Conservation (phyloP, 2,797 vertebrate species). For the Garrulus glandarius region DNA sequence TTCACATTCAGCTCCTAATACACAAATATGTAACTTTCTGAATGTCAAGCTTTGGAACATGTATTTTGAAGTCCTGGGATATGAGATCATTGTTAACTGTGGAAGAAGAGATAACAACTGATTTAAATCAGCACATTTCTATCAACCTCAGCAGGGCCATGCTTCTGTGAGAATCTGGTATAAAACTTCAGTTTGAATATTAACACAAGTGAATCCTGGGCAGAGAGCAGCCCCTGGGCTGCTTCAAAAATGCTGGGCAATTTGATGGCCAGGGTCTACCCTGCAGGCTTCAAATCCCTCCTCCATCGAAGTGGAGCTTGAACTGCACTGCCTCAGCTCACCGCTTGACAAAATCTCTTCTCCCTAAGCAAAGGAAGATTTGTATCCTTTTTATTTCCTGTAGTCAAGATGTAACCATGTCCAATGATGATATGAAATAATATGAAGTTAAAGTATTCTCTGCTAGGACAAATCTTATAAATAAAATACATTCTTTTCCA, state of each 20-base stretch:
- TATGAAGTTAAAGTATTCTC: neutral
- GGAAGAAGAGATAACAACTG: neutral
- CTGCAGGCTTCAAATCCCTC: neutral
- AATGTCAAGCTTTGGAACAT: neutral
- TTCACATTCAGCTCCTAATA: neutral
- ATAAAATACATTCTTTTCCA: neutral
- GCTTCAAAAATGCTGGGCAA: neutral
- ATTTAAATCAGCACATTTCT: neutral
- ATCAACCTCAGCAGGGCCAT: neutral
- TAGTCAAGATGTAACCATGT: neutral
- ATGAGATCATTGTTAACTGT: neutral
- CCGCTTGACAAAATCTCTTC: neutral
- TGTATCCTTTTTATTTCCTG: neutral
- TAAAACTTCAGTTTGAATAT: neutral
- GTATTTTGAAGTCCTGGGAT: neutral
- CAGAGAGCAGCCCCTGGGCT: neutral
- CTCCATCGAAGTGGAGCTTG: neutral
- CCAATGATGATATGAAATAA: neutral
- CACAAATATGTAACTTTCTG: neutral
- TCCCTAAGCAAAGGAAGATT: neutral
- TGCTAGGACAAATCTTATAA: neutral
- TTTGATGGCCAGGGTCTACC: neutral
- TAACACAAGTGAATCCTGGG: neutral
- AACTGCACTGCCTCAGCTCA: neutral
- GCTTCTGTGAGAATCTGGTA: neutral